A percentile compares a stretch with the other conserved stretches of the same genome.
Conservation (phyloP, 2,888 invertebrate genomes). For the Eurytoma adleriae region DNA sequence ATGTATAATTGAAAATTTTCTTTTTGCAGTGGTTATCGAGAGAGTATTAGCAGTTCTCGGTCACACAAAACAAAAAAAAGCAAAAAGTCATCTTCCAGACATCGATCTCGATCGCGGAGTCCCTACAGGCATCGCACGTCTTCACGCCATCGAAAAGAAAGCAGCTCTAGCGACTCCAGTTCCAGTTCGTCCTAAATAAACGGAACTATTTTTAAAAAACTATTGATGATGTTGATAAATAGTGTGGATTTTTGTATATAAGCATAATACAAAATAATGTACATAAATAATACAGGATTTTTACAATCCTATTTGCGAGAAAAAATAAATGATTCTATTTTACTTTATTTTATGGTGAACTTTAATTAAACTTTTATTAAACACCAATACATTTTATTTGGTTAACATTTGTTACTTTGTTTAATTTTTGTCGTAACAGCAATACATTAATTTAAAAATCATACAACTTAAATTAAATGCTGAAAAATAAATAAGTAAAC, state of each 20-base stretch:
- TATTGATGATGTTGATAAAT: conserved; percentile 18
- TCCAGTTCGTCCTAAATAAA: conserved; percentile 66
- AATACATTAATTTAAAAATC: neutral
- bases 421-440: neutral
- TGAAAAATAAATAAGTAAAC: neutral
- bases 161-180: conserved; percentile 70
- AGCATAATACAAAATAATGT: conserved; percentile 41
- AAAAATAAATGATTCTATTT: conserved; percentile 35
- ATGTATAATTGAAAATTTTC: conserved; percentile 11
- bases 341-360: conserved; percentile 15
- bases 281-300: conserved; percentile 42
- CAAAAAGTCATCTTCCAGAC: conserved; percentile 71
- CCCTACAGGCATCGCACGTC: conserved; percentile 67
- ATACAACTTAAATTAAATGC: neutral
- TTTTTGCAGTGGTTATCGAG: conserved; percentile 66
- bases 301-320: conserved; percentile 25
- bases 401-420: neutral
- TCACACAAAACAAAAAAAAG: conserved; percentile 72
- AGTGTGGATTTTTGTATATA: conserved; percentile 59
- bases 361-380: neutral
- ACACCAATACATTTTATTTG: neutral
- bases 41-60: conserved; percentile 68
- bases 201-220: conserved; percentile 1
- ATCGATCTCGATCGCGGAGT: conserved; percentile 71
- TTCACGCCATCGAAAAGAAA: conserved; percentile 64